phyloP scores from a whole-genome alignment of 2,797 vertebrate genomes.

The Pelobates cultripes region DNA sequence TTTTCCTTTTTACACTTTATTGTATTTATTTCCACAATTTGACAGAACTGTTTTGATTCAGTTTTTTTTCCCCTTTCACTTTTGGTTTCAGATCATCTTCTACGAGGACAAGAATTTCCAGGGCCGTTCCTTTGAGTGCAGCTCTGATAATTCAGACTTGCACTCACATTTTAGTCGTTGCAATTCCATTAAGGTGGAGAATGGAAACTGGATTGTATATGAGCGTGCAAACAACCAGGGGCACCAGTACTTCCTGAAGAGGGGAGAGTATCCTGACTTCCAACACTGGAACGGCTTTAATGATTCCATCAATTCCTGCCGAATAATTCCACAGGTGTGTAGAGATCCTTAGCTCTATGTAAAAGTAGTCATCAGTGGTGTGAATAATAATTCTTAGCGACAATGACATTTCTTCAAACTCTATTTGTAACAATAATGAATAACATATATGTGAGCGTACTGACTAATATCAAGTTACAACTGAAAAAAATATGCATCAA shows the following conservation, averaged over 20 bases:
- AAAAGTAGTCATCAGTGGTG: not conserved
- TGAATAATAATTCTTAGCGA: no score
- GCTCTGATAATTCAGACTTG: conserved; percentile 44
- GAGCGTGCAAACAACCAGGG: conserved; percentile 61
- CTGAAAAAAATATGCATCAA: no score
- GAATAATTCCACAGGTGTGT: conserved; percentile 72
- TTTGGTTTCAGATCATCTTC: conserved; percentile 34
- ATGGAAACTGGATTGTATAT: conserved; percentile 53
- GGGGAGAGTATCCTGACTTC: conserved; percentile 76
- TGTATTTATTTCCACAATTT: no score
- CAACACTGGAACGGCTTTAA: conserved; percentile 77
- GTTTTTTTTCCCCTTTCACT: no score
- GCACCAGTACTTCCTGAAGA: conserved; percentile 73
- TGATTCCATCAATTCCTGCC: conserved; percentile 75
- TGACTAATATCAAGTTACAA: no score
- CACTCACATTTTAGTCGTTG: conserved; percentile 45
- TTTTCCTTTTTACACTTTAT: no score
- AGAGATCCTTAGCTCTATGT: no score
- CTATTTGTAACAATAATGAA: no score
- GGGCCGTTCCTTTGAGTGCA: conserved; percentile 51
- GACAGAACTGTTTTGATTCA: no score
- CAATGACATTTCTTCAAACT: no score
- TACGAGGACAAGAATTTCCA: conserved; percentile 50
- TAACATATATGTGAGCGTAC: no score
- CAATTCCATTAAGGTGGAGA: conserved; percentile 47